Evolutionary conservation across 2,797 vertebrate genomes (phyloP).

Genomic region (Eospalax fontanierii): DNA sequence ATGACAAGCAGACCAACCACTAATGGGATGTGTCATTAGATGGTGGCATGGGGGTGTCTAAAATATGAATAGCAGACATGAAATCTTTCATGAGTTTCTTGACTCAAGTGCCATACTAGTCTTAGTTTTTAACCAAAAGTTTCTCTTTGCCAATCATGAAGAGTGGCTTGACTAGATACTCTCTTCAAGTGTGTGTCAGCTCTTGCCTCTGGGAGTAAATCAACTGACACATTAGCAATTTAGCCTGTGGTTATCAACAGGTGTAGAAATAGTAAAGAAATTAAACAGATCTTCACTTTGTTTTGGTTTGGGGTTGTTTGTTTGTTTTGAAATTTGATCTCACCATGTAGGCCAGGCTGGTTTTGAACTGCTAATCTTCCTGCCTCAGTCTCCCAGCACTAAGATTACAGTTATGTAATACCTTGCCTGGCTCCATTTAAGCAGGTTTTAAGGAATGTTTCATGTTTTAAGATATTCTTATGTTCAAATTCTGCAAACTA

Average conservation of each 20-base stretch:
- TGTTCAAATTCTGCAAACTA: slow-evolving; percentile 25
- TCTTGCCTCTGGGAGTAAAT: neutral
- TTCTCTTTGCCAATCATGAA: neutral
- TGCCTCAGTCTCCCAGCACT: neutral
- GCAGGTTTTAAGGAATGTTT: neutral
- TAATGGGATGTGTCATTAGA: neutral
- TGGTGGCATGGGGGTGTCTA: neutral
- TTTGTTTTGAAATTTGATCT: neutral
- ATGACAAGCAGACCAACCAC: neutral
- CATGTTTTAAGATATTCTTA: slow-evolving; percentile 13
- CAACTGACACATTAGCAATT: neutral
- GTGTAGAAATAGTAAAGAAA: neutral
- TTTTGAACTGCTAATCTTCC: neutral
- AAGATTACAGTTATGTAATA: neutral
- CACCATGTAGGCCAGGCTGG: neutral
- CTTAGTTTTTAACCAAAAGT: slow-evolving; percentile 3
- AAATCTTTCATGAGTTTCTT: neutral
- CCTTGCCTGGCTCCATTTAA: neutral
- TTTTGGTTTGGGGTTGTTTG: neutral
- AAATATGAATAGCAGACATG: neutral
- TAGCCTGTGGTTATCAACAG: neutral
- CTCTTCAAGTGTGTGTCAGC: neutral
- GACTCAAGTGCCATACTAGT: neutral
- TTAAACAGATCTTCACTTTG: neutral
- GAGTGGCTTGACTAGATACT: neutral